A percentile compares a stretch with the other conserved stretches of the same genome.
These are phyloP conservation scores for Metopia argyrocephala DNA, from an alignment of 2,888 invertebrate genomes.

Conservation along the genomic window DNA sequence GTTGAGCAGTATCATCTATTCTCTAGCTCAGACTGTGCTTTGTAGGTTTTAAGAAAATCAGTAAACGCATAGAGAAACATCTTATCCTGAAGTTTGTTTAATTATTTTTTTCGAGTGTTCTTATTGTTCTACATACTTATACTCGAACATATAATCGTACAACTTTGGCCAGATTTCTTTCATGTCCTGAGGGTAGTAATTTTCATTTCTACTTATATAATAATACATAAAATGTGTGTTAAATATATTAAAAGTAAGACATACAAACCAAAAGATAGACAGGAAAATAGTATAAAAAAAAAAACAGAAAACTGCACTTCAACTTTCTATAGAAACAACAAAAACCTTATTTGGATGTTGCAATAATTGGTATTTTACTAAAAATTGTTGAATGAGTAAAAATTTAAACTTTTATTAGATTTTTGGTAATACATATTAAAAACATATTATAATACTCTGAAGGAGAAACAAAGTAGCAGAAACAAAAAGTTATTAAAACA, in stretches of 20 bases:
- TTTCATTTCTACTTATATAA: slow-evolving; percentile 10
- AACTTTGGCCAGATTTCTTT: not conserved
- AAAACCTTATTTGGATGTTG: not conserved
- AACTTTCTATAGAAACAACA: not conserved
- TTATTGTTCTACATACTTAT: too few species aligned
- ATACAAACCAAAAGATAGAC: not conserved
- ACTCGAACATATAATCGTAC: too few species aligned
- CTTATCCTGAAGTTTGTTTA: too few species aligned
- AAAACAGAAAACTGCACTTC: slow-evolving; percentile 7
- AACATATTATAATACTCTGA: slow-evolving; percentile 21
- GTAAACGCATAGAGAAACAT: too few species aligned
- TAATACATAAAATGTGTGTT: slow-evolving; percentile 16
- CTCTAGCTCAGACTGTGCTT: too few species aligned
- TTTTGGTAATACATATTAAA: too few species aligned
- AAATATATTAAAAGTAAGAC: slow-evolving; percentile 18
- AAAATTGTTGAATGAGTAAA: not conserved
- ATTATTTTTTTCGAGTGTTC: not conserved
- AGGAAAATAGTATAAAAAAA: not conserved
- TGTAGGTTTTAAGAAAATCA: too few species aligned
- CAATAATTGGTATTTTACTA: not conserved
- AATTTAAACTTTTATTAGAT: too few species aligned
- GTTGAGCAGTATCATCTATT: too few species aligned
- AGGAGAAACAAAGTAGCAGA: not conserved
- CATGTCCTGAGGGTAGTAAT: slow-evolving; percentile 2
- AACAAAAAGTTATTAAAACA: not conserved